Conservation (phyloP, 2,888 invertebrate species). For the Lasioglossum villosulum region DNA sequence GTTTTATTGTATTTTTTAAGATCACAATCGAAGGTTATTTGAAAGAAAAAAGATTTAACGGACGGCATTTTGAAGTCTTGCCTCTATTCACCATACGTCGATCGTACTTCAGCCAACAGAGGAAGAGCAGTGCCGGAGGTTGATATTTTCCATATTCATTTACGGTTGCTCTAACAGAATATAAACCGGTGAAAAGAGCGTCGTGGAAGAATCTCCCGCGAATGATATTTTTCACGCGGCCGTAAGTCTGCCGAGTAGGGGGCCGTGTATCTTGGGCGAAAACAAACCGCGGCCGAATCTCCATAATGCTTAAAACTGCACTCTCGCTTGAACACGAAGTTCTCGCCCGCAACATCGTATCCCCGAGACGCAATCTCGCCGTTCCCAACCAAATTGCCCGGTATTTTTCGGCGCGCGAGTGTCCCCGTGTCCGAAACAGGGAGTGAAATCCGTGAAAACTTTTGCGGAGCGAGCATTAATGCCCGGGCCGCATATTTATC, state of each 20-base stretch:
- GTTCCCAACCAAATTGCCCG: slow-evolving; percentile 6
- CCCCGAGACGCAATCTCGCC: slow-evolving; percentile 29
- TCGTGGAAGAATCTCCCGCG: background rate
- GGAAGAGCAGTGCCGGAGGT: background rate
- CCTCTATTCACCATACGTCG: too few relatives aligned
- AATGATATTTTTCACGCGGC: background rate
- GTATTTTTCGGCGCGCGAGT: slow-evolving; percentile 23
- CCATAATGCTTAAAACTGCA: slow-evolving; percentile 26
- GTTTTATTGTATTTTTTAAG: too few relatives aligned
- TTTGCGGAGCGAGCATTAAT: slow-evolving; percentile 35
- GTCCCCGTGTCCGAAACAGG: background rate
- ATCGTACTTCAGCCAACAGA: background rate
- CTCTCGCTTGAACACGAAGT: background rate
- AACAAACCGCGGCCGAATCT: slow-evolving; percentile 17
- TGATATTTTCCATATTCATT: background rate
- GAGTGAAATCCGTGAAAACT: background rate
- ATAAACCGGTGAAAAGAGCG: background rate
- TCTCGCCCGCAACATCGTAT: background rate
- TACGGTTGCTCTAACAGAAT: background rate
- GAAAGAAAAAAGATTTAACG: too few relatives aligned
- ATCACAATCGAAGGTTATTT: too few relatives aligned
- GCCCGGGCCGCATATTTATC: slow-evolving; percentile 49
- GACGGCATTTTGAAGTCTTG: too few relatives aligned
- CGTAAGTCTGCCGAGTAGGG: background rate
- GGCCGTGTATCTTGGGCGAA: background rate